Evolutionary conservation across 1,140 invertebrate species (phyloP), one percentile per base, ranked within the genome.

Genomic region (Scaptomyza montana): DNA sequence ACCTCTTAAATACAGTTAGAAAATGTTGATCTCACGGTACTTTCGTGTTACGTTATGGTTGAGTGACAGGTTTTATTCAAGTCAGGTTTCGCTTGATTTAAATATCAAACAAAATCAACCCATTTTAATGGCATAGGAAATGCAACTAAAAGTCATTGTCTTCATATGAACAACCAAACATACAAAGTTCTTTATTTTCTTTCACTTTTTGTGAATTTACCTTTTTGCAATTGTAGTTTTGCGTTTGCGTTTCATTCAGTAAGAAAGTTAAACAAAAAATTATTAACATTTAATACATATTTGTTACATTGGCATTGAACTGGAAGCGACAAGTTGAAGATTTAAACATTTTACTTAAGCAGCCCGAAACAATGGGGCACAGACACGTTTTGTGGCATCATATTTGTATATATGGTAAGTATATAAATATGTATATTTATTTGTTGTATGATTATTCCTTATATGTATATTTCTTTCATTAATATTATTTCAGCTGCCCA

Each of bases 231-330:
- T 43, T 51, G 66, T 41, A 41, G 33, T 41, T 65, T 41, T 65
- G 47, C 25, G 16, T 16, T 16, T 16, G 16, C 16, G 16, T 6
- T 28, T 64, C 13, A 45, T 45, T 49, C 57, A 16, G 16, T 25
- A 25, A 25, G 21, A 4, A 25, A 28, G 36, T 57, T 66, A 59
- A 66, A 66, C 47, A 66, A 66, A 71, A 45, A 71, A 45, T 57
- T 13, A 65, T 66, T 71, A 65, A 66, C 62, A 71, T 39, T 71
- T 47, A 41, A 66, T 71, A 66, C 47, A 59, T 36, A 36, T 71
- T 71, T 71, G 62, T 71, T 66, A 71, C 62, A 57, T 71, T 71
- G 68, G 68, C 68, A 66, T 71, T 39, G 39, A 71, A 66, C 47
- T 59, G 62, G 68, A 71, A 66, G 68, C 68, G 62, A 71, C 54